Base-by-base conservation (phyloP, 2,797 vertebrate genomes). In the Sebastes itinus region DNA sequence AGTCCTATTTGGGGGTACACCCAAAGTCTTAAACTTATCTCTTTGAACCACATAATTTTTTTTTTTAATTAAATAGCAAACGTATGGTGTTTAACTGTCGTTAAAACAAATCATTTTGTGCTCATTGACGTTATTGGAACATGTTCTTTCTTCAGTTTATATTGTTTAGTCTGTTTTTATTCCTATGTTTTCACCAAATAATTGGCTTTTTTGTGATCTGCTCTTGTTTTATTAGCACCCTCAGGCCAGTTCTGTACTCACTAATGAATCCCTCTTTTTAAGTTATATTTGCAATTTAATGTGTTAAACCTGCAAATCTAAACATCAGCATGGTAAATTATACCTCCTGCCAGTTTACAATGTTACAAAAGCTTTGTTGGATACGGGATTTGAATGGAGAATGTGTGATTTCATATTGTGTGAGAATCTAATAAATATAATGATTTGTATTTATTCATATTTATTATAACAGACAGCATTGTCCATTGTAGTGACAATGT, bases 221-320 rank as follows among this genome's bases (percentile, higher is more conserved):
- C 55, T 66, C 16, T 23, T 22, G 60, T 80, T 80, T 81, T 81
- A 85, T 65, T 68, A 75, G 75, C 66, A 77, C 65, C 82, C 69
- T 79, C 38, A 68, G 52, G 85, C 78, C 42, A 73, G 5, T 33
- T 23, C n/a, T 78, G 55, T 59, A 32, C 72, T 80, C 27, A 67
- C 60, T 73, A 83, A 83, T 76, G 33, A 85, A 81, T 68, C 72
- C 62, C 35, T 52, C 49, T 58, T 5, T 74, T 77, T 25, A 77
- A 64, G 72, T 66, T 71, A 6, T 33, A 68, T 38, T 58, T 72
- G 33, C 11, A 58, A 72, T 70, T 71, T 46, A 60, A 82, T 78
- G 30, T 74, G n/a, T 59, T 52, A 27, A 28, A 63, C 42, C 18
- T 63, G 23, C 65, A 71, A 79, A 76, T 77, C n/a, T 66, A 67